A percentile compares a stretch with the other conserved stretches of the same genome.
phyloP scores from a whole-genome alignment of 2,797 vertebrate species.

The Emys orbicularis region DNA sequence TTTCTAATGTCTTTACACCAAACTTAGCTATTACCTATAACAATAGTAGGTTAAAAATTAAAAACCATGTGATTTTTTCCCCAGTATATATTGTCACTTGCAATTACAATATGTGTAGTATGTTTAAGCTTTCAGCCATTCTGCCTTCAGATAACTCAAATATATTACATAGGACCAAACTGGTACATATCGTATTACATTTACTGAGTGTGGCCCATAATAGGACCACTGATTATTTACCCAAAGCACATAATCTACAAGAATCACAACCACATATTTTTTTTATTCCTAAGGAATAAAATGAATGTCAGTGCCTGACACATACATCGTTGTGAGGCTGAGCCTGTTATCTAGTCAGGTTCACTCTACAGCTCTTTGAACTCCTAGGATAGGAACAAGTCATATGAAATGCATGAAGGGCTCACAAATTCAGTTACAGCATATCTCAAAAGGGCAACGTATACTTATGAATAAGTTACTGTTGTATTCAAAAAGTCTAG shows the following conservation, averaged over 20 bases:
- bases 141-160: background rate
- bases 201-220: background rate
- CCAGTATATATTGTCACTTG: background rate
- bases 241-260: background rate
- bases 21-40: background rate
- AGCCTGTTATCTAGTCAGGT: conserved; percentile 11
- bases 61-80: conserved; percentile 16
- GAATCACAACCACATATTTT: conserved; percentile 5
- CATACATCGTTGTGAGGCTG: background rate
- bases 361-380: background rate
- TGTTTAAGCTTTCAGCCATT: background rate
- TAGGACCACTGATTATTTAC: background rate
- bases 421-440: background rate
- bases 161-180: background rate
- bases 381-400: background rate
- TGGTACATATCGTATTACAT: background rate
- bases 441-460: background rate
- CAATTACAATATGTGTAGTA: background rate
- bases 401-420: background rate
- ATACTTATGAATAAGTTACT: background rate
- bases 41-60: conserved; percentile 11
- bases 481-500: background rate
- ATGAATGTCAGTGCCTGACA: background rate
- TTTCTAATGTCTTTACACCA: background rate
- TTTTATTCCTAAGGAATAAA: background rate